Conservation (phyloP, 1,140 invertebrate species). For the Pseudobourletiella spinata region DNA sequence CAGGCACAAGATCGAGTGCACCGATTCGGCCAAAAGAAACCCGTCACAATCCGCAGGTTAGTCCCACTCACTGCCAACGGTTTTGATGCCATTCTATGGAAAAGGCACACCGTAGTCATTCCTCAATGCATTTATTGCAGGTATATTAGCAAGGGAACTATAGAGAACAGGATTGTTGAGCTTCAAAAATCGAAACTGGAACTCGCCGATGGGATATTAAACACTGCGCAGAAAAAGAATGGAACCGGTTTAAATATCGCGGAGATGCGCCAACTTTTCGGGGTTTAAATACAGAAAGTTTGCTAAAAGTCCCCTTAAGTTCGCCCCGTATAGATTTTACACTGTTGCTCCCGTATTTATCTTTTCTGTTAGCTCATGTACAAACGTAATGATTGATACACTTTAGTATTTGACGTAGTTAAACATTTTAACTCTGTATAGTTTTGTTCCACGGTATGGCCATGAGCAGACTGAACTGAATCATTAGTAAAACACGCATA, state of each 20-base stretch:
- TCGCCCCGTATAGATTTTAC: neutral
- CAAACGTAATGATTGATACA: no score
- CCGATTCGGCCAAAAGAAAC: constrained; percentile 72
- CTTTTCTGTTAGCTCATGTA: no score
- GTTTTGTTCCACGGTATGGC: neutral
- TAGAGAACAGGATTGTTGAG: constrained; percentile 69
- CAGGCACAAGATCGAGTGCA: constrained; percentile 89
- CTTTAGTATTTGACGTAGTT: no score
- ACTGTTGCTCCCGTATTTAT: no score
- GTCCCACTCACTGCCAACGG: no score
- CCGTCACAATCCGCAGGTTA: constrained; percentile 76
- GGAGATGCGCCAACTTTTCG: neutral
- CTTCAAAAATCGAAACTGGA: constrained; percentile 70
- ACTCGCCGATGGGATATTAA: constrained; percentile 54
- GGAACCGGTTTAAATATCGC: neutral
- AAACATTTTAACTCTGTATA: no score
- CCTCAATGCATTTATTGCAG: no score
- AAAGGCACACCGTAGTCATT: neutral
- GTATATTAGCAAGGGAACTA: constrained; percentile 69
- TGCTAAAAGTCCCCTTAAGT: neutral
- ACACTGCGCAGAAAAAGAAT: neutral
- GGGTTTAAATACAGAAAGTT: neutral
- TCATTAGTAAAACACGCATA: no score
- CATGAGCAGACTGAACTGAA: no score
- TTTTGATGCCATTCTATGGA: neutral